phyloP scores from a whole-genome alignment of 2,113 vertebrate species.

The Gymnorhina tibicen region DNA sequence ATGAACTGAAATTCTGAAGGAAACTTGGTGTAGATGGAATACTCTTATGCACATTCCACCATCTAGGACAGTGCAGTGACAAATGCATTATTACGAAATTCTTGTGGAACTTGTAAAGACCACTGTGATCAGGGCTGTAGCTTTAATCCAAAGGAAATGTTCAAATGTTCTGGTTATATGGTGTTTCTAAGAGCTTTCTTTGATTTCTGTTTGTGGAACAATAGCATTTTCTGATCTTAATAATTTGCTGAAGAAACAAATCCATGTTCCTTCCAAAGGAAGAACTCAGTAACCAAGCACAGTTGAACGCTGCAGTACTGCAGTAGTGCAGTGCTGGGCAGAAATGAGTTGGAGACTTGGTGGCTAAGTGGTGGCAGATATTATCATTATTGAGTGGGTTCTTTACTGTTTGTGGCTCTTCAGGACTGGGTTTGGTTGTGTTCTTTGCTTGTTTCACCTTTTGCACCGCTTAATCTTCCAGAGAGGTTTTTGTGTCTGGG shows the following conservation, averaged over 20 bases:
- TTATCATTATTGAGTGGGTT: neutral
- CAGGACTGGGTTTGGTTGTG: neutral
- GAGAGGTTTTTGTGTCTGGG: neutral
- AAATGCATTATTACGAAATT: neutral
- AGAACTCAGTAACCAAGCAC: neutral
- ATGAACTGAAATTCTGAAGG: neutral
- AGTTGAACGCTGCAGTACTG: neutral
- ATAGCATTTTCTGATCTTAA: neutral
- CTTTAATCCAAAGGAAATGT: neutral
- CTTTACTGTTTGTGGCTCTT: neutral
- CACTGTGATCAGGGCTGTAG: neutral
- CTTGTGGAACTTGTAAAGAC: neutral
- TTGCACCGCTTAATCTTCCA: neutral
- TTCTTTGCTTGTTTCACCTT: neutral
- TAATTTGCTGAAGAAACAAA: neutral
- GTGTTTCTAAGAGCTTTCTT: neutral
- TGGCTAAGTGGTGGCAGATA: neutral
- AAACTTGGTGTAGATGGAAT: neutral
- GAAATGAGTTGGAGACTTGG: neutral
- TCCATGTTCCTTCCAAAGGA: neutral
- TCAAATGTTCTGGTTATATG: neutral
- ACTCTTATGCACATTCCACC: neutral
- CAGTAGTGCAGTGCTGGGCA: neutral
- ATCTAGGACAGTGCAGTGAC: neutral
- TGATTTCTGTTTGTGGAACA: neutral